phyloP scores from a whole-genome alignment of 2,888 invertebrate genomes.

The Baronia brevicornis region DNA sequence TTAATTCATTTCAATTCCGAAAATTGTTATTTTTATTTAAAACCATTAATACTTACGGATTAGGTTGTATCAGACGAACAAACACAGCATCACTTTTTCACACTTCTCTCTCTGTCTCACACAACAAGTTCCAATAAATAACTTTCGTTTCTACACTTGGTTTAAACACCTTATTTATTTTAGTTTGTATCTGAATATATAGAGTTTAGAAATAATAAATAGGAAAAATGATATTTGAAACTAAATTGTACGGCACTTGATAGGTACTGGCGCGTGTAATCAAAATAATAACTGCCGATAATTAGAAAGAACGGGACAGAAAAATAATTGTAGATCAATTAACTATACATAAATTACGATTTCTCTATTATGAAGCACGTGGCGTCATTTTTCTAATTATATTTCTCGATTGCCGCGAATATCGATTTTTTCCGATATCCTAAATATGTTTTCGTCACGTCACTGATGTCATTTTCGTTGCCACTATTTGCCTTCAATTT shows the following conservation, averaged over 20 bases:
- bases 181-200: no score
- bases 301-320: conserved; percentile 59
- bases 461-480: conserved; percentile 62
- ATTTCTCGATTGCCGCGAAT: conserved; percentile 22
- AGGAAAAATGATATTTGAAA: conserved; percentile 1
- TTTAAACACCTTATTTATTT: no score
- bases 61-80: conserved; percentile 35
- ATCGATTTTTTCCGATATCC: conserved; percentile 25
- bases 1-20: no score
- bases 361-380: conserved; percentile 58
- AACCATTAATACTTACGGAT: conserved; percentile 69
- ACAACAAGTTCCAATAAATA: conserved; percentile 34
- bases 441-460: conserved; percentile 39
- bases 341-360: conserved; percentile 50
- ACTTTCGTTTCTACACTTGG: no score
- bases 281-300: conserved; percentile 43
- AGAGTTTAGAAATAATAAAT: conserved; percentile 4
- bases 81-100: conserved; percentile 63
- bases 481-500: conserved; percentile 28
- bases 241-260: background rate
- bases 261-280: conserved; percentile 32
- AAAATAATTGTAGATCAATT: conserved; percentile 58
- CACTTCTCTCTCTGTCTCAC: conserved; percentile 41
- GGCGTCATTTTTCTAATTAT: conserved; percentile 47
- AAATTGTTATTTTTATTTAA: no score